These are phyloP conservation scores for Eunapius fragilis DNA, from an alignment of 37 sponge, comb jelly and placozoan species.

Conservation along the genomic window DNA sequence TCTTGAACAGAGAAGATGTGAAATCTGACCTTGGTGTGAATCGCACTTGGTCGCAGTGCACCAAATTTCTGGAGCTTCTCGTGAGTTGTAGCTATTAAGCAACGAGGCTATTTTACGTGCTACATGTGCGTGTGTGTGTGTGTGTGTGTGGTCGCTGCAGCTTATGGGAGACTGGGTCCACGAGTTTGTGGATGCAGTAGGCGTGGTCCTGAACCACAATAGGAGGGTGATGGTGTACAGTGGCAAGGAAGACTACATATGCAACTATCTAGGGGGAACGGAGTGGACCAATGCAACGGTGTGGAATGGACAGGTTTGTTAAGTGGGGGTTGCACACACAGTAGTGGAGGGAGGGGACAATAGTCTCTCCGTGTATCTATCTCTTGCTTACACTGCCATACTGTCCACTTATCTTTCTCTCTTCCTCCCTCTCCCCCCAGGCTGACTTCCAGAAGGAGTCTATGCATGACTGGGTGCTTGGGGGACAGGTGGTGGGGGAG, in stretches of 20 bases:
- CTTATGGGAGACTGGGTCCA: constrained; percentile 78
- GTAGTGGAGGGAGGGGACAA: too few relatives aligned
- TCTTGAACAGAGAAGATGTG: constrained; percentile 63
- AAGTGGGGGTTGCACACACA: too few relatives aligned
- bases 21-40: constrained; percentile 70
- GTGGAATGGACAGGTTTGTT: constrained; percentile 59
- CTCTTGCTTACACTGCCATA: too few relatives aligned
- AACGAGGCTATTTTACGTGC: not conserved
- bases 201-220: constrained; percentile 18
- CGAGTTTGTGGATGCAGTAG: constrained; percentile 54
- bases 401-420: too few relatives aligned
- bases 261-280: constrained; percentile 78
- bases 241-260: constrained; percentile 82
- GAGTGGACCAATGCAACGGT: constrained; percentile 66
- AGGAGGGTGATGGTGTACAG: constrained; percentile 78
- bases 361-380: too few relatives aligned
- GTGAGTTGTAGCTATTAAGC: constrained; percentile 1
- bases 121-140: constrained; percentile 9
- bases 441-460: constrained; percentile 27
- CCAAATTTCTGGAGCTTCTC: constrained; percentile 25
- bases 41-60: constrained; percentile 64
- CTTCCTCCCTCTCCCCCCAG: constrained; percentile 15
- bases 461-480: constrained; percentile 33
- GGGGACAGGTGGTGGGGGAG: constrained; percentile 40
- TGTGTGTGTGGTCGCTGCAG: constrained; percentile 8